Percentiles rank a stretch among this genome's conserved stretches.
Conservation (phyloP, 1,140 invertebrate species). For the Cyrtorhinus lividipennis region DNA sequence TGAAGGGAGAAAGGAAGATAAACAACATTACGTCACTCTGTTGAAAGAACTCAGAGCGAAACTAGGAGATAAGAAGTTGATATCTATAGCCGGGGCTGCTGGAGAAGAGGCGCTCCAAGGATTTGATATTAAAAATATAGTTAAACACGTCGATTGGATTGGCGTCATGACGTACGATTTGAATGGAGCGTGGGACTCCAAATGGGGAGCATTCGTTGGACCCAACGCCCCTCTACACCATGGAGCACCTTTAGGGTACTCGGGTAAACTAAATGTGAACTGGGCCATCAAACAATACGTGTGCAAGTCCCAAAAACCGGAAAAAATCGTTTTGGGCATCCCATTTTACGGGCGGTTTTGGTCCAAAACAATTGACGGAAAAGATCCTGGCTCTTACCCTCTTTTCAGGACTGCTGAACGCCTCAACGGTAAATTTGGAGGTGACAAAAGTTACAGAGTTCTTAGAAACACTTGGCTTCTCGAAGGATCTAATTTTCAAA, state of each 20-base stretch:
- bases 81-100: constrained; percentile 23
- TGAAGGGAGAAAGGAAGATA: constrained; percentile 21
- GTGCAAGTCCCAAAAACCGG: constrained; percentile 18
- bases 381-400: constrained; percentile 15
- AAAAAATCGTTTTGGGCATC: constrained; percentile 22
- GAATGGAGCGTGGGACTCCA: constrained; percentile 22
- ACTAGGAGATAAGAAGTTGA: constrained; percentile 18
- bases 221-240: constrained; percentile 20
- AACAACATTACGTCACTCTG: constrained; percentile 22
- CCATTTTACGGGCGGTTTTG: constrained; percentile 24
- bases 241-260: constrained; percentile 20
- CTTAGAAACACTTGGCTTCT: constrained; percentile 15
- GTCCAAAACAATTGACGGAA: constrained; percentile 18
- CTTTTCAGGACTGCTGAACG: constrained; percentile 19
- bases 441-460: constrained; percentile 15
- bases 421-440: constrained; percentile 19
- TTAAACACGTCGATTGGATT: constrained; percentile 22
- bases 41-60: constrained; percentile 20
- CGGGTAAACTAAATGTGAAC: constrained; percentile 22
- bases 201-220: constrained; percentile 23
- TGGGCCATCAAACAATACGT: constrained; percentile 24
- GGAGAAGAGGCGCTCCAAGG: constrained; percentile 21
- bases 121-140: constrained; percentile 20
- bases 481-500: constrained; percentile 8
- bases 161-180: constrained; percentile 24